Percentiles rank a stretch among this genome's conserved stretches.
Evolutionary conservation across 2,797 vertebrate genomes (phyloP).

Genomic region (Myiotriccus ornatus): DNA sequence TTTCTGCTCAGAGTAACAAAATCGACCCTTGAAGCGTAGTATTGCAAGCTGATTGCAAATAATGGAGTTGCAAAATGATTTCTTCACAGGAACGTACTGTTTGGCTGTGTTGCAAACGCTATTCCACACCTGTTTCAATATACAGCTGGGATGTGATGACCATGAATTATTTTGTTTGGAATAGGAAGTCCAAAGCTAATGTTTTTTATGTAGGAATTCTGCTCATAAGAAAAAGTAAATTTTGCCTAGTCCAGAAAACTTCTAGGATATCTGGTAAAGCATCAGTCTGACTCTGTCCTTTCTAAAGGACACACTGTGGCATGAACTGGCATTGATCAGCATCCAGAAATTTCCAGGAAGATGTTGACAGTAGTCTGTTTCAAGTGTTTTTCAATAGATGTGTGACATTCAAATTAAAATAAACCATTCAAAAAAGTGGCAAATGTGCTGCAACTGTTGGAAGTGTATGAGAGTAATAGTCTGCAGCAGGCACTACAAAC

Average conservation of each 20-base stretch:
- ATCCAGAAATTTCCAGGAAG: not conserved
- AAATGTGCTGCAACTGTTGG: not conserved
- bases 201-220: not conserved
- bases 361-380: not conserved
- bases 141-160: not conserved
- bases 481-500: not conserved
- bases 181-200: not conserved
- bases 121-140: not conserved
- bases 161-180: not conserved
- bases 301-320: not conserved
- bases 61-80: not conserved
- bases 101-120: not conserved
- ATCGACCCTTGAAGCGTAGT: not conserved
- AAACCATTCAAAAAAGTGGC: not conserved
- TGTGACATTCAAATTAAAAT: not conserved
- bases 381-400: not conserved
- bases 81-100: not conserved
- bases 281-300: not conserved
- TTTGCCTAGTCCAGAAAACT: not conserved
- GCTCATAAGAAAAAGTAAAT: not conserved
- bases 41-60: not conserved
- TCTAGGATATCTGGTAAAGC: not conserved
- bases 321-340: not conserved
- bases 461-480: not conserved
- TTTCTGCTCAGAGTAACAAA: not conserved